These are phyloP conservation scores for Ariopsis seemanni DNA, from an alignment of 2,113 vertebrate genomes.

Conservation along the genomic window DNA sequence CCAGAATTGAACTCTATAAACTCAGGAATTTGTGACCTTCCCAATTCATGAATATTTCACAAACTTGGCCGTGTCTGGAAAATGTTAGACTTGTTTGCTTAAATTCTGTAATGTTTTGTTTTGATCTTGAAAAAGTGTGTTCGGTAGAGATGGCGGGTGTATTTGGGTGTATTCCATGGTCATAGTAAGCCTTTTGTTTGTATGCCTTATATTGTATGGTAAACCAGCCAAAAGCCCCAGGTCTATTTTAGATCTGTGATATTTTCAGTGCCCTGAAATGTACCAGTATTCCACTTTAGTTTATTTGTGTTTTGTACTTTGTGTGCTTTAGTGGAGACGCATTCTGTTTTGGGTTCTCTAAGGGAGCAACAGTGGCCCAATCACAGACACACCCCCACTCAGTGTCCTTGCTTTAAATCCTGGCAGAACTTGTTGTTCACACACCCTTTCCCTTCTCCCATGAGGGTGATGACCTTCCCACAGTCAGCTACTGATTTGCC, in stretches of 20 bases:
- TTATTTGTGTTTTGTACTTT: constrained; percentile 30
- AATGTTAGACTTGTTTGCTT: neutral
- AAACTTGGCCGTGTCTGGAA: neutral
- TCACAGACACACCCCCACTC: constrained; percentile 30
- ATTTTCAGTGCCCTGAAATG: neutral
- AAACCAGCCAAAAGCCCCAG: constrained; percentile 35
- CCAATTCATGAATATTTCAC: neutral
- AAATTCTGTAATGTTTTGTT: neutral
- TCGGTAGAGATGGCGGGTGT: constrained; percentile 31
- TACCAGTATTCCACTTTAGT: constrained; percentile 25
- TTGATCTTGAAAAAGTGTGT: constrained; percentile 17
- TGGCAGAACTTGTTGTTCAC: constrained; percentile 19
- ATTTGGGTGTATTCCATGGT: constrained; percentile 15
- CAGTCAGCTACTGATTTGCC: constrained; percentile 26
- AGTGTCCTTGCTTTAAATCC: constrained; percentile 30
- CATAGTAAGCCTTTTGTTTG: constrained; percentile 46
- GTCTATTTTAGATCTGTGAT: constrained; percentile 40
- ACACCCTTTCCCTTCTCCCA: constrained; percentile 45
- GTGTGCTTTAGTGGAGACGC: neutral
- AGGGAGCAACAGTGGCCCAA: neutral
- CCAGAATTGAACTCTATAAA: neutral
- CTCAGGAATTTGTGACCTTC: neutral
- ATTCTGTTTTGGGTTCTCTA: constrained; percentile 36
- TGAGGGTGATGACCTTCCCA: constrained; percentile 44
- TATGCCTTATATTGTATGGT: constrained; percentile 39